Evolutionary conservation across 2,797 vertebrate genomes (phyloP).

Genomic region (Etheostoma nigrum): DNA sequence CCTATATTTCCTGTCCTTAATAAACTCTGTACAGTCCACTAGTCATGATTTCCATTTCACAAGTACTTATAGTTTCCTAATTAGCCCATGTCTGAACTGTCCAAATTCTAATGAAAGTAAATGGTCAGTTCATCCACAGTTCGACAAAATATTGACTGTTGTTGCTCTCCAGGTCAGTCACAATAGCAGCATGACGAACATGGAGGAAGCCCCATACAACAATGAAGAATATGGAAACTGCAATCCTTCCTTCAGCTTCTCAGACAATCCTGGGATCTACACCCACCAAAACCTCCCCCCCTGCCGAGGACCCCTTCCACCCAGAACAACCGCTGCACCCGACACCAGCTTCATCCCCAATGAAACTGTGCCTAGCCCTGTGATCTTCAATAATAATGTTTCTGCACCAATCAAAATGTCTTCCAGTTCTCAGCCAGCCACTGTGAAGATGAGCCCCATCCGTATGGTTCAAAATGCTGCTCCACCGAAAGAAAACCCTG

Average conservation of each 20-base stretch:
- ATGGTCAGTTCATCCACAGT: background rate
- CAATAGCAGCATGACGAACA: conserved; percentile 52
- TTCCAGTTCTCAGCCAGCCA: conserved; percentile 6
- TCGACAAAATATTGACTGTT: conserved; percentile 10
- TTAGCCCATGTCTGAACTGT: background rate
- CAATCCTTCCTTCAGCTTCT: conserved; percentile 72
- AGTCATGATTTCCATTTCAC: background rate
- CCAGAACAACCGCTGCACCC: conserved; percentile 12
- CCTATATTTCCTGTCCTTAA: background rate
- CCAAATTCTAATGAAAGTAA: background rate
- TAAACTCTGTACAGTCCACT: background rate
- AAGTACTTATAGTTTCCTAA: background rate
- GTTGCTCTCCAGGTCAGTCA: conserved; percentile 76
- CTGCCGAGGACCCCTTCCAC: conserved; percentile 21
- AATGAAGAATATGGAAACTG: conserved; percentile 77
- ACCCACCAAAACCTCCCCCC: conserved; percentile 53
- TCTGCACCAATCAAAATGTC: conserved; percentile 45
- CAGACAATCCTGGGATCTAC: conserved; percentile 63
- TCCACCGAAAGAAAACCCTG: conserved; percentile 21
- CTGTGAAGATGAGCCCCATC: conserved; percentile 16
- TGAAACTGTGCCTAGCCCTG: conserved; percentile 43
- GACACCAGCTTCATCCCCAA: conserved; percentile 28
- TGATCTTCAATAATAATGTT: conserved; percentile 39
- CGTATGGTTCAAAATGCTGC: conserved; percentile 18
- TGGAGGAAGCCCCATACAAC: conserved; percentile 72